Conservation (phyloP, 2,888 invertebrate species). For the Adineta ricciae region DNA sequence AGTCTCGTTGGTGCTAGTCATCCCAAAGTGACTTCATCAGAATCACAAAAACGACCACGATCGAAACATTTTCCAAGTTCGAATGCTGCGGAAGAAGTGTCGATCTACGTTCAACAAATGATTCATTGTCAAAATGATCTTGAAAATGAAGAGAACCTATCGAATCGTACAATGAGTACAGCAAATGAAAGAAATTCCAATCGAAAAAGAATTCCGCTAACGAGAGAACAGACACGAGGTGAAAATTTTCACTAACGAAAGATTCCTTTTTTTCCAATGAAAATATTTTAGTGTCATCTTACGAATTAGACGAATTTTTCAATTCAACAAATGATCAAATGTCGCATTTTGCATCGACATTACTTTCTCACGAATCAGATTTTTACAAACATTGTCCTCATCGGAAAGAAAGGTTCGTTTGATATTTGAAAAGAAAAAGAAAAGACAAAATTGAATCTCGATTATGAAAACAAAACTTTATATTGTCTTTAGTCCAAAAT, state of each 20-base stretch:
- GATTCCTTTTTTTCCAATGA: background rate
- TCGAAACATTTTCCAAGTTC: background rate
- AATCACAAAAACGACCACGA: background rate
- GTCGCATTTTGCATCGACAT: background rate
- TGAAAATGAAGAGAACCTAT: background rate
- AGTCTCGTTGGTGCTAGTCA: background rate
- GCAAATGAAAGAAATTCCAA: background rate
- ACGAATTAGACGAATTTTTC: background rate
- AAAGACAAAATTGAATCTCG: background rate
- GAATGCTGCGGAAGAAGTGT: background rate
- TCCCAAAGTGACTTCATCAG: background rate
- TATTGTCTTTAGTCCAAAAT: background rate
- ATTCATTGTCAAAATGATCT: background rate
- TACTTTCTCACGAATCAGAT: background rate
- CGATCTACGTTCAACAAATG: constrained; percentile 16
- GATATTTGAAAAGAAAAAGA: background rate
- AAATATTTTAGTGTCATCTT: background rate
- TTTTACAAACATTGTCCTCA: background rate
- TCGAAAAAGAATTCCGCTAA: background rate
- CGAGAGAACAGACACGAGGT: background rate
- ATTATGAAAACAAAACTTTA: background rate
- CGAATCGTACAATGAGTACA: background rate
- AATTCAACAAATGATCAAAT: background rate
- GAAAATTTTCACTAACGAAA: no score
- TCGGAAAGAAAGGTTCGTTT: background rate